A percentile compares a stretch with the other conserved stretches of the same genome.
phyloP scores from a whole-genome alignment of 2,888 invertebrate species.

The Phengaris arion region DNA sequence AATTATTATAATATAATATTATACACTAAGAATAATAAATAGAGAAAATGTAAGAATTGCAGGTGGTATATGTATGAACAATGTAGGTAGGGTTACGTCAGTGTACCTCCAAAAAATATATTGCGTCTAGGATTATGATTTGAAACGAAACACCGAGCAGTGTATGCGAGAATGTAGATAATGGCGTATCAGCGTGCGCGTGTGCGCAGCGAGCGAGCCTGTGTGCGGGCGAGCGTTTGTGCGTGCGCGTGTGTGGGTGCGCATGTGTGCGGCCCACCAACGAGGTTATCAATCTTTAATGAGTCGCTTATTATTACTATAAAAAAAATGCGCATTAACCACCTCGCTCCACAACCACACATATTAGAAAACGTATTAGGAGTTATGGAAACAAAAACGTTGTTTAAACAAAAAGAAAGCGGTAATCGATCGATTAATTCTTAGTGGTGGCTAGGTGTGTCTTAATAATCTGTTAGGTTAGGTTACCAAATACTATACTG shows the following conservation, averaged over 20 bases:
- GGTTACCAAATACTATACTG: not conserved
- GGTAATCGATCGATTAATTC: not conserved
- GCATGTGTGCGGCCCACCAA: slow-evolving; percentile 54
- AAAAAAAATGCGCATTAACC: slow-evolving; percentile 53
- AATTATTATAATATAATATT: slow-evolving; percentile 28
- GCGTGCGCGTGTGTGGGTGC: slow-evolving; percentile 44
- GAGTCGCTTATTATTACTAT: slow-evolving; percentile 58
- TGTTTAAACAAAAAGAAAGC: not conserved
- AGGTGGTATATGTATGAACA: not conserved
- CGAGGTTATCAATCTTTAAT: slow-evolving; percentile 69
- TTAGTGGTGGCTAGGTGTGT: not conserved
- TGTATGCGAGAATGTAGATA: slow-evolving; percentile 47
- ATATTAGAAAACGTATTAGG: slow-evolving; percentile 32
- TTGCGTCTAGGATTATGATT: slow-evolving; percentile 43
- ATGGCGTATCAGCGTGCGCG: slow-evolving; percentile 45
- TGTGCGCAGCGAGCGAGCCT: slow-evolving; percentile 42
- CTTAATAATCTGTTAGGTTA: not conserved
- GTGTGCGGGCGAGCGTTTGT: slow-evolving; percentile 43
- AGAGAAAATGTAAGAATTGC: not conserved
- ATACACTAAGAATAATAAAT: slow-evolving; percentile 31
- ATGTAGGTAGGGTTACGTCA: not conserved
- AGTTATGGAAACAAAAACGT: slow-evolving; percentile 8
- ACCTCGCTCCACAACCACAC: slow-evolving; percentile 44
- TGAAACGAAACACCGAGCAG: slow-evolving; percentile 43
- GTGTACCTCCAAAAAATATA: slow-evolving; percentile 43